These are phyloP conservation scores for human DNA, from an alignment of 2,113 vertebrate genomes.

Conservation along the genomic window DNA sequence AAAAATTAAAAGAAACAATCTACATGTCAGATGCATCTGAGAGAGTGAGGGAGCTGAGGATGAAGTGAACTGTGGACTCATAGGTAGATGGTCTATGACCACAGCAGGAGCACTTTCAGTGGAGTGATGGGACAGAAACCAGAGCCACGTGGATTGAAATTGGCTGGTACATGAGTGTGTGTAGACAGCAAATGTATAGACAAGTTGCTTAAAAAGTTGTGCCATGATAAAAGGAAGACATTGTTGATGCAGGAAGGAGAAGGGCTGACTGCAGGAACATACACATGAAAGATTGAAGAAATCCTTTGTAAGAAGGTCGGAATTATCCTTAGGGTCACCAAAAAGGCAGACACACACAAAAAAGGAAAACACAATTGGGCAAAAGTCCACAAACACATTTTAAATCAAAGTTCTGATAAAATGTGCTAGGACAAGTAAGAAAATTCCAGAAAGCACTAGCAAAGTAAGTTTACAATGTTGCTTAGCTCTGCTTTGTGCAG, in stretches of 20 bases:
- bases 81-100: background rate
- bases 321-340: background rate
- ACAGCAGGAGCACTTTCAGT: background rate
- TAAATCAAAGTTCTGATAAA: conserved; percentile 9
- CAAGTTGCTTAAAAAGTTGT: background rate
- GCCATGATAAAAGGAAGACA: background rate
- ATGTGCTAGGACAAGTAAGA: background rate
- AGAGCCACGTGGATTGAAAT: background rate
- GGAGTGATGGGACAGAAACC: background rate
- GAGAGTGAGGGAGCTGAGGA: background rate
- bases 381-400: background rate
- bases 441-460: background rate
- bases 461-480: background rate
- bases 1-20: background rate
- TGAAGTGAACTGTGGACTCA: background rate
- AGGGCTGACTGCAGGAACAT: background rate
- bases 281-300: background rate
- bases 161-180: background rate
- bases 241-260: background rate
- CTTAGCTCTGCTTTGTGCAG: background rate
- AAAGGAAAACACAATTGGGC: background rate
- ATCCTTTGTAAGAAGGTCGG: background rate
- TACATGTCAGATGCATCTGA: background rate
- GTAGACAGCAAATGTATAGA: background rate
- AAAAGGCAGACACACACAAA: background rate